Conservation (phyloP, 2,113 vertebrate species). For the Hypocryptadius cinnamomeus region DNA sequence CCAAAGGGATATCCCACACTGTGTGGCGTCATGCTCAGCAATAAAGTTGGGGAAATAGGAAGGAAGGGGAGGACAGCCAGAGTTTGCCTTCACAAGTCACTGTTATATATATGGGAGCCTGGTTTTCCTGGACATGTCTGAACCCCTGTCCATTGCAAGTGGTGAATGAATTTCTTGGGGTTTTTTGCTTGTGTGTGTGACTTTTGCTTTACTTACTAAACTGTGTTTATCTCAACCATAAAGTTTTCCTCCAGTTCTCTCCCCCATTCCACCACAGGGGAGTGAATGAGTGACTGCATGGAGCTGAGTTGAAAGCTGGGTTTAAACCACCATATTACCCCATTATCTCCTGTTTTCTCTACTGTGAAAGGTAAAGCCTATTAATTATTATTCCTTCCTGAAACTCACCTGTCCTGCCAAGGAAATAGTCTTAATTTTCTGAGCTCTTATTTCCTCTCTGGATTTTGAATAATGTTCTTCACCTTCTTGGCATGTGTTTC, state of each 20-base stretch:
- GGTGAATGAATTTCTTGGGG: background rate
- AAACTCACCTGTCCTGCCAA: background rate
- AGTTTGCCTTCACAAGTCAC: background rate
- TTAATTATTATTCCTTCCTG: background rate
- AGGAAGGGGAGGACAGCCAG: background rate
- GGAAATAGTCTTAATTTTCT: background rate
- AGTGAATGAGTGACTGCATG: background rate
- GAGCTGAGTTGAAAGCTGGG: background rate
- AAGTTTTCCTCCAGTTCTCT: background rate
- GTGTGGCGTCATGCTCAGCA: background rate
- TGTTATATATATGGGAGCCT: rapidly evolving
- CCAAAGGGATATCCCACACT: background rate
- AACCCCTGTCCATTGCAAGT: background rate
- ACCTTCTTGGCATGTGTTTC: background rate
- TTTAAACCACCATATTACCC: background rate
- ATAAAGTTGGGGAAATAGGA: background rate
- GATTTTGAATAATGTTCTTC: background rate
- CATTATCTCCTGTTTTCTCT: background rate
- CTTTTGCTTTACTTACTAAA: background rate
- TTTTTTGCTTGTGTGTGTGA: background rate
- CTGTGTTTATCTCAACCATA: background rate
- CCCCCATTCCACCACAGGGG: rapidly evolving
- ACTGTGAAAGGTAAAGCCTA: background rate
- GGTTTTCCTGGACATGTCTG: background rate
- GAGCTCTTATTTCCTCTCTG: background rate